These are phyloP conservation scores for Oncorhynchus gorbuscha DNA, from an alignment of 2,113 vertebrate genomes.

Conservation along the genomic window DNA sequence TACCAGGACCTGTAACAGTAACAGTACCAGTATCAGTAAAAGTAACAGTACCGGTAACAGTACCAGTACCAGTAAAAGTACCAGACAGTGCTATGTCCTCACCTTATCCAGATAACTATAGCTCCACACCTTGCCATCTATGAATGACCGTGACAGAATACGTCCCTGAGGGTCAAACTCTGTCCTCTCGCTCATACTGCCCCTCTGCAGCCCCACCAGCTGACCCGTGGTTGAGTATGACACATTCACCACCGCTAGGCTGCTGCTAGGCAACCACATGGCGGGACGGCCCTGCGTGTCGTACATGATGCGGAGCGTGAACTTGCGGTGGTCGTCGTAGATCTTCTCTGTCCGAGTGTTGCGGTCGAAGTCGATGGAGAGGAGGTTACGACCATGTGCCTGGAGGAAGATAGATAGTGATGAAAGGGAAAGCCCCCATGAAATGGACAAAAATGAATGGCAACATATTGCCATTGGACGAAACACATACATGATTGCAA, in stretches of 20 bases:
- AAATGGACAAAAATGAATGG: too few relatives aligned
- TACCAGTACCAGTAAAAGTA: neutral
- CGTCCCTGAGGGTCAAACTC: constrained; percentile 93
- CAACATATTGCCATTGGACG: too few relatives aligned
- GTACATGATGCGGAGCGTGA: constrained; percentile 94
- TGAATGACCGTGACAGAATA: constrained; percentile 88
- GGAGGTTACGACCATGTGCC: constrained; percentile 94
- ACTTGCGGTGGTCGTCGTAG: constrained; percentile 97
- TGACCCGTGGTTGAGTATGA: constrained; percentile 92
- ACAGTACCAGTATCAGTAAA: too few relatives aligned
- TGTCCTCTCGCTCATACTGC: constrained; percentile 94
- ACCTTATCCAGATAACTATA: constrained; percentile 98
- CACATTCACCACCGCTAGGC: constrained; percentile 93
- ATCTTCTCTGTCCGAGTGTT: constrained; percentile 98
- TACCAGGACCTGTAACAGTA: too few relatives aligned
- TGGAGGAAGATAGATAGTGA: constrained; percentile 41
- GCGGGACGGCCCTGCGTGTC: constrained; percentile 93
- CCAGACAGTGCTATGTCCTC: constrained; percentile 36
- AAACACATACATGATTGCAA: too few relatives aligned
- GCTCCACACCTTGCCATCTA: constrained; percentile 97
- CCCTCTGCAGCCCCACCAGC: constrained; percentile 90
- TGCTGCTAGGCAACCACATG: constrained; percentile 96
- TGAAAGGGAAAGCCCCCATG: too few relatives aligned
- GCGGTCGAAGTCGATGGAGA: constrained; percentile 97
- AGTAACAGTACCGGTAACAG: too few relatives aligned